A percentile compares a stretch with the other conserved stretches of the same genome.
These are phyloP conservation scores for Ambastaia sidthimunki DNA, from an alignment of 2,797 vertebrate species.

Conservation along the genomic window DNA sequence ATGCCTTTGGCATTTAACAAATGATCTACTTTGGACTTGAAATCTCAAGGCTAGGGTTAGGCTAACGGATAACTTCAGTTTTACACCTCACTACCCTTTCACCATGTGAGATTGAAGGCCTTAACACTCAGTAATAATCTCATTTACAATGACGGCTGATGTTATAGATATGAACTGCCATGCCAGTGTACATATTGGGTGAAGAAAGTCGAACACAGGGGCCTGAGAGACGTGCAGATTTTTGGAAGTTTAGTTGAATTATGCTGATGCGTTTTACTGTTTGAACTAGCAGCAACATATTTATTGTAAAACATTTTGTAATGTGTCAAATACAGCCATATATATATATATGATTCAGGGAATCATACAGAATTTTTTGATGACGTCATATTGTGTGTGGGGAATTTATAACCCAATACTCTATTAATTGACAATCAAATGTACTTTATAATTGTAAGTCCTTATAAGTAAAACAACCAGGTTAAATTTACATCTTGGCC, in stretches of 20 bases:
- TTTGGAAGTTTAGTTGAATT: not conserved
- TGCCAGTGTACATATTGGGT: not conserved
- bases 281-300: no score
- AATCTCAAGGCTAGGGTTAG: no score
- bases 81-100: not conserved
- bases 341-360: not conserved
- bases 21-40: not conserved
- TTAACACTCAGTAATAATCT: not conserved
- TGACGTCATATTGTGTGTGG: not conserved
- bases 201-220: not conserved
- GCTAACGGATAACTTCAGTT: no score
- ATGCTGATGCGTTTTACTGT: not conserved
- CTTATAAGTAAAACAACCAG: not conserved
- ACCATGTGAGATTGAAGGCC: no score
- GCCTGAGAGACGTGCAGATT: not conserved
- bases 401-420: not conserved
- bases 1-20: not conserved
- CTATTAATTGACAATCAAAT: no score
- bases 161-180: not conserved
- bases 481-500: no score
- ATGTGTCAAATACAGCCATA: no score
- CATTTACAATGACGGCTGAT: not conserved
- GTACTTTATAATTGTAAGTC: no score
- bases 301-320: no score
- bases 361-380: not conserved